phyloP scores from a whole-genome alignment of 2,797 vertebrate genomes.

The Spinus olivaceus region DNA sequence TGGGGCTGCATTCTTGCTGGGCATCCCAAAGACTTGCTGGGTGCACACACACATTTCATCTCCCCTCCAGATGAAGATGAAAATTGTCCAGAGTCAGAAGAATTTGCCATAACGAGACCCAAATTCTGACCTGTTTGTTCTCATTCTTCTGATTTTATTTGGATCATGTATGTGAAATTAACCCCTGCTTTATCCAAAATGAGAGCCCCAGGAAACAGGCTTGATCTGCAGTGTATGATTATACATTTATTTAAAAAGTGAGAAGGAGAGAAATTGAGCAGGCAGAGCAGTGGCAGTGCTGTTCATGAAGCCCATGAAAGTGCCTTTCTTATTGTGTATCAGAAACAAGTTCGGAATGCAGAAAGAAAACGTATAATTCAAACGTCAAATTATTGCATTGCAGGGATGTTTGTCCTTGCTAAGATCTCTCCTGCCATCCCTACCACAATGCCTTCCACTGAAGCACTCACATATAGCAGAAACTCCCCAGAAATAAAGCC shows the following conservation, averaged over 20 bases:
- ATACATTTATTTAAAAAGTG: neutral
- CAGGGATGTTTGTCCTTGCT: neutral
- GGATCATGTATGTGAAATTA: neutral
- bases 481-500: neutral
- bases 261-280: neutral
- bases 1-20: accelerated
- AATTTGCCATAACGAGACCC: neutral
- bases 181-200: neutral
- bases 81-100: neutral
- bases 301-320: neutral
- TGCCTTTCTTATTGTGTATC: accelerated
- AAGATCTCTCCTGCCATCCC: neutral
- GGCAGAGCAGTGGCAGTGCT: neutral
- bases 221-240: neutral
- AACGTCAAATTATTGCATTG: neutral
- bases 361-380: neutral
- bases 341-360: neutral
- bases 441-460: neutral
- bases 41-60: accelerated
- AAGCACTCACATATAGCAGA: neutral
- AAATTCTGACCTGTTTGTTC: neutral
- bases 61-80: neutral
- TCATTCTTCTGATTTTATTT: neutral
- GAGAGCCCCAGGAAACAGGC: neutral
- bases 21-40: neutral